Evolutionary conservation across 2,797 vertebrate genomes (phyloP), one percentile per base, ranked within the genome.

Genomic region (Nannoperca australis): DNA sequence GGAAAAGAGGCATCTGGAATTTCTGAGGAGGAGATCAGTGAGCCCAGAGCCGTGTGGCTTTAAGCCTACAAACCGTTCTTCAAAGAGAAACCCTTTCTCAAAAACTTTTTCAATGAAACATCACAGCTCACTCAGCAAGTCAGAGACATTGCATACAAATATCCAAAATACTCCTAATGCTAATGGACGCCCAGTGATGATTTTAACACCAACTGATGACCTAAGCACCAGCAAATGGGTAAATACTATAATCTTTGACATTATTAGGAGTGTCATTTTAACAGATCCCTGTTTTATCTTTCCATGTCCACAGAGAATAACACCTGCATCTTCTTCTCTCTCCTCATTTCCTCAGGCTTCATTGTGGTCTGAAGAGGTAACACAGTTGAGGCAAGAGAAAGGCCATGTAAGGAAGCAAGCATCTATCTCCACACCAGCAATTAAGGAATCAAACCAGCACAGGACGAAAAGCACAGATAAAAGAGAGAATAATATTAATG

Each of bases 1-100:
- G 82, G 80, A 93, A 38, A 95, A 94, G 88, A 93, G 95, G 67
- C 94, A 96, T n/a, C 63, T 67, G 61, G 94, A 95, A 79, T 96
- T 96, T 75, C 84, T 90, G 44, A 95, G 85, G 85, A 93, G 95
- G 78, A 90, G 95, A 83, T 90, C 93, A 0, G 73, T 90, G 71
- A 94, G 89, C 74, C 90, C 92, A 32, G 91, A 86, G 45, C 38
- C 7, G 11, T 47, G 66, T 8, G 6, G 38, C 38, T 38, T 49
- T 15, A 81, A 77, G 71, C 79, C 86, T 55, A 62, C 66, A 45
- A 75, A 81, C 47, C 55, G n/a, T 59, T 65, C 7, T 14, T 53
- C 68, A 2, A 70, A 75, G 73, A 81, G 30, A 53, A 85, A 73
- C 44, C 27, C 11, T 53, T 70, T 70, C 8, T 17, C 69, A 34